These are phyloP conservation scores for Stegostoma tigrinum DNA, from an alignment of 2,113 vertebrate genomes.

Conservation along the genomic window DNA sequence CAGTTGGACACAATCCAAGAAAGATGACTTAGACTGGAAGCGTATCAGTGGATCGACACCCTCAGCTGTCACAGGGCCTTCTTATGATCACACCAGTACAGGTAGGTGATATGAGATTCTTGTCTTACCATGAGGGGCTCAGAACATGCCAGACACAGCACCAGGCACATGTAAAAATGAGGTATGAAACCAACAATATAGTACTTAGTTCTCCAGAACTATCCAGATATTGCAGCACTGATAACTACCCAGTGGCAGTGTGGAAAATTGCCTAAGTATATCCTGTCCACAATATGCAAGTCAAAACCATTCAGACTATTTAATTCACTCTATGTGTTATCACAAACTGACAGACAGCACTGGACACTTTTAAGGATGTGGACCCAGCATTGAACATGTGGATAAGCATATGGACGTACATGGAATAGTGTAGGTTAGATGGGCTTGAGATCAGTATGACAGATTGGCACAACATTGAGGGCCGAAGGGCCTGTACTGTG, in stretches of 20 bases:
- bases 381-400: too few species aligned
- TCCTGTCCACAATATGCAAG: neutral
- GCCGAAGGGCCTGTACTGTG: too few species aligned
- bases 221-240: neutral
- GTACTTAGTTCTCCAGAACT: neutral
- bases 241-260: neutral
- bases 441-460: too few species aligned
- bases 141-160: neutral
- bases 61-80: constrained; percentile 47
- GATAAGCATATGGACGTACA: too few species aligned
- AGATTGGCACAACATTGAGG: too few species aligned
- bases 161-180: neutral
- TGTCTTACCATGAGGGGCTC: neutral
- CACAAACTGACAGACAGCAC: too few species aligned
- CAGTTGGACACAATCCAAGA: constrained; percentile 56
- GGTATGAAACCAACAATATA: neutral
- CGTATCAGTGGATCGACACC: constrained; percentile 62
- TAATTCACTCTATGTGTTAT: too few species aligned
- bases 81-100: constrained; percentile 26
- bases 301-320: too few species aligned
- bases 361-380: too few species aligned
- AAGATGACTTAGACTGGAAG: constrained; percentile 66
- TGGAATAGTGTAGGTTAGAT: too few species aligned
- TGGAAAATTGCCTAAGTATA: neutral
- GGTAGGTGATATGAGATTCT: neutral